A percentile compares a stretch with the other conserved stretches of the same genome.
Conservation (phyloP, 2,113 vertebrate genomes). For the Gymnocephalus cernua region DNA sequence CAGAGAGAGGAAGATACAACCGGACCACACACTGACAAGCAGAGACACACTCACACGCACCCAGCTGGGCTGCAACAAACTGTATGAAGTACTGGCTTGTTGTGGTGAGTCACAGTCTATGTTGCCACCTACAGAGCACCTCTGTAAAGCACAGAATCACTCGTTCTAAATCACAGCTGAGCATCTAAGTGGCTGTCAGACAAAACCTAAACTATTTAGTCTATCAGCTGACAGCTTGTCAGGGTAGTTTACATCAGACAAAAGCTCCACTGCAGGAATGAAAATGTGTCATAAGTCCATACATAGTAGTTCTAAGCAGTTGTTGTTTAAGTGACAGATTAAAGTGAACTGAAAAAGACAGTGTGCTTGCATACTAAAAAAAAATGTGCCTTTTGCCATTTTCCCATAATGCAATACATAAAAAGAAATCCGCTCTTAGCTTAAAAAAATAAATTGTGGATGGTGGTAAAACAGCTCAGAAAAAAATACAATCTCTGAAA, state of each 20-base stretch:
- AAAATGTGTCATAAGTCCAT: not conserved
- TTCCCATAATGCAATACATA: not conserved
- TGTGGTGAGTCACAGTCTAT: slow-evolving; percentile 56
- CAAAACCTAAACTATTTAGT: not conserved
- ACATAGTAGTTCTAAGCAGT: not conserved
- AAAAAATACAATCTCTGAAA: not conserved
- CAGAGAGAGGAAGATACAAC: not conserved
- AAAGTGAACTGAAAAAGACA: not conserved
- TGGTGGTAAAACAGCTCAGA: not conserved
- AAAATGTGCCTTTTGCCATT: too few species aligned
- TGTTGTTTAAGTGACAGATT: not conserved
- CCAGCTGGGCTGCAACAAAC: not conserved
- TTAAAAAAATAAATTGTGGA: not conserved
- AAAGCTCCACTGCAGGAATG: not conserved
- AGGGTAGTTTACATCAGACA: not conserved
- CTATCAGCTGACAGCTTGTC: slow-evolving; percentile 23
- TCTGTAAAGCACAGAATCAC: slow-evolving; percentile 42
- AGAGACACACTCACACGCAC: not conserved
- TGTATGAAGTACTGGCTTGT: not conserved
- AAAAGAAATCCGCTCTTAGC: not conserved
- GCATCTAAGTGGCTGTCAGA: slow-evolving; percentile 1
- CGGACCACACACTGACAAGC: not conserved
- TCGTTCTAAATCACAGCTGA: slow-evolving; percentile 31
- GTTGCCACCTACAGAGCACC: slow-evolving; percentile 77
- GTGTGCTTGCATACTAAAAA: too few species aligned